A percentile compares a stretch with the other conserved stretches of the same genome.
phyloP scores from a whole-genome alignment of 2,888 invertebrate genomes.

The Callimorpha dominula region DNA sequence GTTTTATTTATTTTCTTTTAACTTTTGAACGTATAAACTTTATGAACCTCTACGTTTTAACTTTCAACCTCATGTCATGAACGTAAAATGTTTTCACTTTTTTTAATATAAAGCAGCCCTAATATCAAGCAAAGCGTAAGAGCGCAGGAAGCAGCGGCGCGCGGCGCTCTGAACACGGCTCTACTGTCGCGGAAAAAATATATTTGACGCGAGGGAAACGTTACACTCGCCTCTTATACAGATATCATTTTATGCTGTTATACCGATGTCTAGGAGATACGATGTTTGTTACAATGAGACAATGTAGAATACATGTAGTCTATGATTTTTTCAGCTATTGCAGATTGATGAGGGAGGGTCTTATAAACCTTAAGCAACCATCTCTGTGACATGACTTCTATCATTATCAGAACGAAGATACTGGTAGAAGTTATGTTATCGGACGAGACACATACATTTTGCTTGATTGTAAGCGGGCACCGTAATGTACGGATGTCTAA shows the following conservation, averaged over 20 bases:
- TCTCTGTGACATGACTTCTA: no score
- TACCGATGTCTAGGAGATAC: background rate
- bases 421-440: no score
- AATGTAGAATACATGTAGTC: background rate
- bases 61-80: background rate
- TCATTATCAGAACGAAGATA: no score
- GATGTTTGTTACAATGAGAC: slow-evolving; percentile 9
- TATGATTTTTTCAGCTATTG: no score
- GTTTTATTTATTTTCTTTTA: background rate
- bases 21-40: background rate
- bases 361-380: no score
- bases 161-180: slow-evolving; percentile 26
- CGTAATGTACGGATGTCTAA: background rate
- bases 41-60: background rate
- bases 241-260: slow-evolving; percentile 9
- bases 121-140: slow-evolving; percentile 11
- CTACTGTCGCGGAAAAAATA: slow-evolving; percentile 41
- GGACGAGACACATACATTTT: no score
- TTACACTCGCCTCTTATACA: slow-evolving; percentile 13
- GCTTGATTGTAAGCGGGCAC: background rate
- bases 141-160: slow-evolving; percentile 35
- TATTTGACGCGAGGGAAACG: slow-evolving; percentile 37
- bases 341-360: no score
- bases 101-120: slow-evolving; percentile 22
- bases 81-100: background rate